These are phyloP conservation scores for Arizona elegans DNA, from an alignment of 2,113 vertebrate species.

Conservation along the genomic window DNA sequence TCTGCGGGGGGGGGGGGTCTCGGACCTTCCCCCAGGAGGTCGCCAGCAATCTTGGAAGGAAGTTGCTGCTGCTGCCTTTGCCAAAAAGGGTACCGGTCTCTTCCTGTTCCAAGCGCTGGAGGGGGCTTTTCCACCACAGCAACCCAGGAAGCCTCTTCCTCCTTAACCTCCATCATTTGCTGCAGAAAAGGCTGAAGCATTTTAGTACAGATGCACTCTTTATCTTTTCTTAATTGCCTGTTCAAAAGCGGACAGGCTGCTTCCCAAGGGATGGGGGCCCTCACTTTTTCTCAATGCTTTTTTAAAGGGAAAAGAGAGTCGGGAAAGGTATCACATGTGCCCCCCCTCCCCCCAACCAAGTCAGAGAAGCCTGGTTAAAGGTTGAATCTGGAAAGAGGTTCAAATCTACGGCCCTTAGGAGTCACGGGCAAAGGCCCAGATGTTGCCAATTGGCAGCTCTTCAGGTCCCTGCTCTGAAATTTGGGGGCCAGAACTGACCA, in stretches of 20 bases:
- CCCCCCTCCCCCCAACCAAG: neutral
- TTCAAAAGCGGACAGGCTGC: neutral
- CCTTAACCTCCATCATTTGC: neutral
- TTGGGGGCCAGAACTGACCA: neutral
- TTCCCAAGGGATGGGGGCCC: neutral
- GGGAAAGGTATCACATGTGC: neutral
- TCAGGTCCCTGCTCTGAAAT: neutral
- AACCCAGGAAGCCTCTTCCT: neutral
- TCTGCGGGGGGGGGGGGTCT: neutral
- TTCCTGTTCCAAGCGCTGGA: neutral
- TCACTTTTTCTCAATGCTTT: neutral
- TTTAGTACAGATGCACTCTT: neutral
- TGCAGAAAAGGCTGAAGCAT: neutral
- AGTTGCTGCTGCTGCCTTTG: neutral
- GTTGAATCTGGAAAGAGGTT: neutral
- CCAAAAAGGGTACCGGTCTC: neutral
- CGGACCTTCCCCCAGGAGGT: rapidly evolving
- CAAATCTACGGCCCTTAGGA: neutral
- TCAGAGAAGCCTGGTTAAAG: neutral
- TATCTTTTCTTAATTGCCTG: neutral
- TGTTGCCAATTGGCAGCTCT: neutral
- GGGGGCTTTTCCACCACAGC: neutral
- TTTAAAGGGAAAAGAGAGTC: neutral
- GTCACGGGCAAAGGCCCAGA: neutral
- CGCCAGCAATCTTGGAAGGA: neutral